phyloP scores from a whole-genome alignment of 30 jellyfish, hydroid and myxozoan genomes.

The Phacellophora camtschatica region DNA sequence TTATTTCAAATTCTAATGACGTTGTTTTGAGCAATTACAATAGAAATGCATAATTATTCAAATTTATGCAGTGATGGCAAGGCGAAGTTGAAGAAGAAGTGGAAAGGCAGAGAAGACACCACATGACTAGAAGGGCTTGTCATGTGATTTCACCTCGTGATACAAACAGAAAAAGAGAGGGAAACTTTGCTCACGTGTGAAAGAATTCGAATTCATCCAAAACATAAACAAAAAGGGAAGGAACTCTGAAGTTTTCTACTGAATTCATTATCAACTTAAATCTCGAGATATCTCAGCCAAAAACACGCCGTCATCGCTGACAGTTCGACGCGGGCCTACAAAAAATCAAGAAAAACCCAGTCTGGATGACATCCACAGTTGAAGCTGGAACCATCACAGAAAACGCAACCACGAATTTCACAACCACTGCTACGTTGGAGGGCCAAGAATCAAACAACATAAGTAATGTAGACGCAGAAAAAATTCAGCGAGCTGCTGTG shows the following conservation, averaged over 20 bases:
- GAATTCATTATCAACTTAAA: too few species aligned
- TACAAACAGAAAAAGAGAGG: constrained; percentile 53
- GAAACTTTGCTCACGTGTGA: constrained; percentile 55
- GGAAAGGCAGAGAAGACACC: constrained; percentile 47
- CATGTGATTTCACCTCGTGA: constrained; percentile 88
- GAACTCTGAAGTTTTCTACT: too few species aligned
- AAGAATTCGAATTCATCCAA: constrained; percentile 5
- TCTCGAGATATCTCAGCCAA: too few species aligned
- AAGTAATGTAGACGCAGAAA: constrained; percentile 20
- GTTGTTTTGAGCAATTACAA: too few species aligned
- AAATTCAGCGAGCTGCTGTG: constrained; percentile 7
- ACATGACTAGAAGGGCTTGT: constrained; percentile 81
- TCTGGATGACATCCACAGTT: constrained; percentile 24
- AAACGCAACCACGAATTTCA: constrained; percentile 26
- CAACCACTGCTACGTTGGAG: background rate
- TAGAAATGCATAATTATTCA: background rate
- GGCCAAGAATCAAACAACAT: constrained; percentile 6
- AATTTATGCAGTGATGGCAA: constrained; percentile 11
- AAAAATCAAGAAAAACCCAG: constrained; percentile 15
- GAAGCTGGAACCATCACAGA: constrained; percentile 12
- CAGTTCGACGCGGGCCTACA: constrained; percentile 9
- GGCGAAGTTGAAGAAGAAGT: background rate
- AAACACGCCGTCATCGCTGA: constrained; percentile 75
- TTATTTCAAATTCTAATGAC: too few species aligned
- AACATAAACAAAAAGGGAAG: background rate